Percentiles rank a stretch among this genome's conserved stretches.
Evolutionary conservation across 1,140 invertebrate species (phyloP).

Genomic region (Drosophila prosaltans): DNA sequence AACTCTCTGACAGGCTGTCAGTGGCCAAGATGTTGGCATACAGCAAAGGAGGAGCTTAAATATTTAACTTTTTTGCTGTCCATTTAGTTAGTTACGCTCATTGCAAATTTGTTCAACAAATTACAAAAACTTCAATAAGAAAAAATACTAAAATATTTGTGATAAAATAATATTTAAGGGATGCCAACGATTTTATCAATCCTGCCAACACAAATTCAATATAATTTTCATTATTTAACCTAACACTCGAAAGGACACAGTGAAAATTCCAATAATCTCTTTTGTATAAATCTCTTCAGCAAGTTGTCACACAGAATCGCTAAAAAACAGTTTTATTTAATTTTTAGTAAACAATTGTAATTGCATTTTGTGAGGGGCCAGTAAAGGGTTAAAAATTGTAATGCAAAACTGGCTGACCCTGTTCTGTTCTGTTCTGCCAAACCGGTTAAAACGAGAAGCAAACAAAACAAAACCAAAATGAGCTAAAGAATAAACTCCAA

Average conservation of each 20-base stretch:
- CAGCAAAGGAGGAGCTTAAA: constrained; percentile 36
- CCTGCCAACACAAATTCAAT: too few species aligned
- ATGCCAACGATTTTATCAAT: too few species aligned
- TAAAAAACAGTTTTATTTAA: too few species aligned
- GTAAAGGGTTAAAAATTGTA: not conserved
- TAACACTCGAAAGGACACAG: too few species aligned
- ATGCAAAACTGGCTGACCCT: constrained; percentile 68
- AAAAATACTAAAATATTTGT: not conserved
- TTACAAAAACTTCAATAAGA: not conserved
- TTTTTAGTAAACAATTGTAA: not conserved
- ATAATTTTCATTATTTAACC: too few species aligned
- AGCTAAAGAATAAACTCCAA: constrained; percentile 41
- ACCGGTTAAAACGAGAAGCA: constrained; percentile 40
- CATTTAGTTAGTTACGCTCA: constrained; percentile 26
- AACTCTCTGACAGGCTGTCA: constrained; percentile 62
- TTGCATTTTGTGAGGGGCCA: not conserved
- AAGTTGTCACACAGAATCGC: too few species aligned
- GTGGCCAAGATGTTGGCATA: constrained; percentile 73
- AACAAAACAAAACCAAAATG: too few species aligned
- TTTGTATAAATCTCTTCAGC: too few species aligned
- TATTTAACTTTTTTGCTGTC: constrained; percentile 62
- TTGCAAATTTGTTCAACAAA: constrained; percentile 57
- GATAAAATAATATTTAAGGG: too few species aligned
- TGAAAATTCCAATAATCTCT: too few species aligned
- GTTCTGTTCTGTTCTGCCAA: constrained; percentile 66